A percentile compares a stretch with the other conserved stretches of the same genome.
Conservation (phyloP, 1,140 invertebrate species). For the Anadara kagoshimensis region DNA sequence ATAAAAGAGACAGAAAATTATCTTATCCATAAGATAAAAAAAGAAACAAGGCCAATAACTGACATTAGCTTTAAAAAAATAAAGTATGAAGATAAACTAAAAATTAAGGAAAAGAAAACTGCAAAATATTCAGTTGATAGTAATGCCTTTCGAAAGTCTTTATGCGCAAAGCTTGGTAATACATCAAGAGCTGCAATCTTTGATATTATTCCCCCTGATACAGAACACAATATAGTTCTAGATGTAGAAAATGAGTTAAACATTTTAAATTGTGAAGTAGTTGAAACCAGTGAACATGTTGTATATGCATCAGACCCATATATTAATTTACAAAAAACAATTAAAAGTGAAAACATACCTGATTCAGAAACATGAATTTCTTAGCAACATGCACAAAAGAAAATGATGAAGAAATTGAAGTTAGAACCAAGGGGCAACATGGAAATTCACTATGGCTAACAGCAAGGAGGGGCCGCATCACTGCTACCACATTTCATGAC, state of each 20-base stretch:
- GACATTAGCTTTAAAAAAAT: background rate
- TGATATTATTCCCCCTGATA: background rate
- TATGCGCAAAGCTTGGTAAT: background rate
- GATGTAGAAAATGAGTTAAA: background rate
- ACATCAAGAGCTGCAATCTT: background rate
- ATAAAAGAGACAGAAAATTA: no score
- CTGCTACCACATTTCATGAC: slow-evolving; percentile 20
- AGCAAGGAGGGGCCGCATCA: slow-evolving; percentile 4
- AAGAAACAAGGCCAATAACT: background rate
- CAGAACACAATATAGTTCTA: background rate
- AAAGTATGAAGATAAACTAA: background rate
- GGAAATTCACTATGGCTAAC: slow-evolving; percentile 15
- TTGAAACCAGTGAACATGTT: background rate
- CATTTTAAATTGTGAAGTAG: no score
- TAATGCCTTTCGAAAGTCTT: background rate
- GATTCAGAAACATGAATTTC: background rate
- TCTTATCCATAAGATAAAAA: background rate
- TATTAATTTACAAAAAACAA: background rate
- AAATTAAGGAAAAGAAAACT: background rate
- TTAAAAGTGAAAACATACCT: background rate
- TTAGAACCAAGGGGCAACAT: slow-evolving; percentile 15
- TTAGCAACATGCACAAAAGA: background rate
- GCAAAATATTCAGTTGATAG: background rate
- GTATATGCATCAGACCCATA: background rate
- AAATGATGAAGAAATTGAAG: slow-evolving; percentile 4